Percentiles rank a stretch among this genome's conserved stretches.
phyloP scores from a whole-genome alignment of 2,888 invertebrate genomes.

The Drosophila emarginata region DNA sequence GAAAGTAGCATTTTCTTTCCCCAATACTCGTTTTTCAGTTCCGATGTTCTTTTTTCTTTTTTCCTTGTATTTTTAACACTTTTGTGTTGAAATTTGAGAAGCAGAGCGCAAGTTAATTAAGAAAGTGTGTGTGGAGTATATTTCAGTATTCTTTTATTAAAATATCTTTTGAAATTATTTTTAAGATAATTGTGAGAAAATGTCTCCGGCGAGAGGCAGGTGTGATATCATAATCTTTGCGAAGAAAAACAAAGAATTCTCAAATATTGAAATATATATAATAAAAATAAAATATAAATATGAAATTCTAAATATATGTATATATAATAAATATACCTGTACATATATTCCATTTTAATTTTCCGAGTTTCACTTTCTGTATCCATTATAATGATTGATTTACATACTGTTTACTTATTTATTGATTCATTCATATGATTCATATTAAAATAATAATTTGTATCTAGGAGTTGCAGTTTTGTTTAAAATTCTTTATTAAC shows the following conservation, averaged over 20 bases:
- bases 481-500: not conserved
- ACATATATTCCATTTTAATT: too few species aligned
- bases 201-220: not conserved
- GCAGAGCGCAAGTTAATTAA: slow-evolving; percentile 55
- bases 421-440: not conserved
- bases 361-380: too few species aligned
- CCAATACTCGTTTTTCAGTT: slow-evolving; percentile 19
- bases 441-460: not conserved
- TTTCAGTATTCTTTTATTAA: not conserved
- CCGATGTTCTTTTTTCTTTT: slow-evolving; percentile 54
- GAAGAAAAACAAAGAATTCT: too few species aligned
- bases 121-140: slow-evolving; percentile 36
- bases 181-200: slow-evolving; percentile 44
- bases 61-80: slow-evolving; percentile 64
- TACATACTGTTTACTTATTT: not conserved
- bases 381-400: too few species aligned
- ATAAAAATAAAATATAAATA: too few species aligned
- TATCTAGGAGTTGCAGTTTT: not conserved
- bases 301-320: too few species aligned
- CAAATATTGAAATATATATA: too few species aligned
- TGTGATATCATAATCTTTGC: not conserved
- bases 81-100: slow-evolving; percentile 61
- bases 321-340: too few species aligned
- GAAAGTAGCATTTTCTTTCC: slow-evolving; percentile 16
- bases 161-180: not conserved